These are phyloP conservation scores for Macaria notata DNA, from an alignment of 2,888 invertebrate genomes.

Conservation along the genomic window DNA sequence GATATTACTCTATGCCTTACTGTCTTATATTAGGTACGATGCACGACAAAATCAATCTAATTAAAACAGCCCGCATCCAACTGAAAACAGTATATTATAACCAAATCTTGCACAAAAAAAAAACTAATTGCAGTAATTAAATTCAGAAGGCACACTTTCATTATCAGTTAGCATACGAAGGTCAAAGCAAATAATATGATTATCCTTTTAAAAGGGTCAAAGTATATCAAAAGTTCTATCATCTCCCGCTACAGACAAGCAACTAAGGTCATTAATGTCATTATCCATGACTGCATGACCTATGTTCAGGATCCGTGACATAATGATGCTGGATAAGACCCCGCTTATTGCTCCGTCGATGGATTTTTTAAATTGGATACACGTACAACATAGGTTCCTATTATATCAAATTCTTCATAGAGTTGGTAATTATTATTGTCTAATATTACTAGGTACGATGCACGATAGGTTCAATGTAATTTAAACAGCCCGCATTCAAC, in stretches of 20 bases:
- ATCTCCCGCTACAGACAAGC: constrained; percentile 3
- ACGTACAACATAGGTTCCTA: no score
- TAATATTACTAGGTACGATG: no score
- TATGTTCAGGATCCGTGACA: constrained; percentile 49
- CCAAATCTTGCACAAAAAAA: neutral
- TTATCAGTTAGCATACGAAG: no score
- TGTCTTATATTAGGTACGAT: no score
- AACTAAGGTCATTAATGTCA: constrained; percentile 19
- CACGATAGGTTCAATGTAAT: neutral
- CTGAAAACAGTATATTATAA: neutral
- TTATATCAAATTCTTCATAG: no score
- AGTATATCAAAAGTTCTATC: constrained; percentile 3
- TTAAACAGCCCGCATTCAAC: neutral
- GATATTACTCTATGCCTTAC: no score
- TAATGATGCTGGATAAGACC: constrained; percentile 39
- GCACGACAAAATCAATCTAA: neutral
- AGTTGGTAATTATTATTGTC: no score
- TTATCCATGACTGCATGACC: constrained; percentile 43
- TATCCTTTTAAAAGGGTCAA: no score
- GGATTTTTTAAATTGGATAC: constrained; percentile 39
- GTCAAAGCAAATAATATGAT: no score
- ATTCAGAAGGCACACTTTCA: no score
- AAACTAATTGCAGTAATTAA: no score
- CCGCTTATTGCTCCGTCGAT: constrained; percentile 51
- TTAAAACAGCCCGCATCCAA: neutral